A percentile compares a stretch with the other conserved stretches of the same genome.
Evolutionary conservation across 2,888 invertebrate species (phyloP).

Genomic region (Acleris cristana): DNA sequence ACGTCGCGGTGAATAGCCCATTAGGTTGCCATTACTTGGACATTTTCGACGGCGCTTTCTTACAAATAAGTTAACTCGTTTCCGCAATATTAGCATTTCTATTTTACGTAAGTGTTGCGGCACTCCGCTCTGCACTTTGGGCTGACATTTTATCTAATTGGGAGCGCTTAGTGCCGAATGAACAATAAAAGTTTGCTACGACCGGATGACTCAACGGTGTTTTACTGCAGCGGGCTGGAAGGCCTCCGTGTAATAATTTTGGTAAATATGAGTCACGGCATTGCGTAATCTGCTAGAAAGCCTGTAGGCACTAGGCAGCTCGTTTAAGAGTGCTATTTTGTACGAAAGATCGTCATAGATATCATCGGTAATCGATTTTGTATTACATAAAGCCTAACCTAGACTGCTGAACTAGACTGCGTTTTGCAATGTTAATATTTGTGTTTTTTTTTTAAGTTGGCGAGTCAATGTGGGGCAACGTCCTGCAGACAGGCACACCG

Average conservation of each 20-base stretch:
- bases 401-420: constrained; percentile 25
- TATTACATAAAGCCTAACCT: constrained; percentile 49
- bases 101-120: constrained; percentile 56
- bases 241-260: constrained; percentile 53
- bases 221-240: constrained; percentile 44
- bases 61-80: constrained; percentile 49
- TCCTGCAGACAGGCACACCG: constrained; percentile 13
- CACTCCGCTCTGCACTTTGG: constrained; percentile 44
- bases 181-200: constrained; percentile 55
- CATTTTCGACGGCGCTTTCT: constrained; percentile 44
- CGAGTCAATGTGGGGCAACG: constrained; percentile 15
- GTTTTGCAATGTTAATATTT: constrained; percentile 20
- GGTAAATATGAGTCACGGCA: constrained; percentile 62
- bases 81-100: constrained; percentile 59
- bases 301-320: constrained; percentile 40
- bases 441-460: constrained; percentile 5
- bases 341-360: constrained; percentile 48
- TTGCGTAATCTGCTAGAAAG: constrained; percentile 59
- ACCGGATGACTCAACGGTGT: constrained; percentile 58
- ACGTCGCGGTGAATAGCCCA: constrained; percentile 48
- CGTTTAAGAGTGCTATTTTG: constrained; percentile 52
- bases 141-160: constrained; percentile 39
- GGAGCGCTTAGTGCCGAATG: constrained; percentile 52
- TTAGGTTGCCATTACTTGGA: constrained; percentile 44
- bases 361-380: constrained; percentile 51